Base-by-base conservation (phyloP, 2,797 vertebrate genomes). In the Pseudochaenichthys georgianus region DNA sequence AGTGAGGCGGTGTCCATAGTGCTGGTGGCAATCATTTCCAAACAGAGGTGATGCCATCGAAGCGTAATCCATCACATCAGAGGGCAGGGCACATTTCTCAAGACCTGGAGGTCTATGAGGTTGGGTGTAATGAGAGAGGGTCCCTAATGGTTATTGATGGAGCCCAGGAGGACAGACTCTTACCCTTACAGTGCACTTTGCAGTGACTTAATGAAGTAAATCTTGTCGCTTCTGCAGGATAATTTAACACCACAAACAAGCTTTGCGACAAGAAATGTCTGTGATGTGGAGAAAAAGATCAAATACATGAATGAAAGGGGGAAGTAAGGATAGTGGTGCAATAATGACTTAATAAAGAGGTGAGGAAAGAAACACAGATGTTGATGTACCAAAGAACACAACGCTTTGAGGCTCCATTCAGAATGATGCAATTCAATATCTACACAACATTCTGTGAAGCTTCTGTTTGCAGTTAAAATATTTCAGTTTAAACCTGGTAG, bases 141-240 rank as follows among this genome's bases (percentile, higher is more conserved):
- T 80, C 64, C 75, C 83, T 93, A 93, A 94, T 94, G 85, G 83
- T 88, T 93, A 91, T 89, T 91, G 91, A 95, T 92, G 78, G 82
- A 87, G 80, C 89, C 86, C 77, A 87, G 1, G 67, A 90, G 88
- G 86, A 85, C 77, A 72, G 61, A 76, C 75, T 89, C 72, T 79
- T 84, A 67, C 43, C 77, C 79, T 77, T 45, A 81, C 85, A 50
- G 58, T 45, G 66, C 73, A 82, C 81, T 89, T 78, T 81, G 69
- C 71, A 68, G 70, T 78, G n/a, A 79, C 75, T 75, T 92, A 90
- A 93, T 93, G 86, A 91, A 88, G 87, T 83, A 82, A 88, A 92
- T 90, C 76, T 48, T 72, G 86, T 89, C 70, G 3, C 87, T 83
- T 86, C 87, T 78, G 67, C 16, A 23, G 78, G 82, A 82, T 81